These are phyloP conservation scores for Latrodectus elegans DNA, from an alignment of 2,888 invertebrate species.

Conservation along the genomic window DNA sequence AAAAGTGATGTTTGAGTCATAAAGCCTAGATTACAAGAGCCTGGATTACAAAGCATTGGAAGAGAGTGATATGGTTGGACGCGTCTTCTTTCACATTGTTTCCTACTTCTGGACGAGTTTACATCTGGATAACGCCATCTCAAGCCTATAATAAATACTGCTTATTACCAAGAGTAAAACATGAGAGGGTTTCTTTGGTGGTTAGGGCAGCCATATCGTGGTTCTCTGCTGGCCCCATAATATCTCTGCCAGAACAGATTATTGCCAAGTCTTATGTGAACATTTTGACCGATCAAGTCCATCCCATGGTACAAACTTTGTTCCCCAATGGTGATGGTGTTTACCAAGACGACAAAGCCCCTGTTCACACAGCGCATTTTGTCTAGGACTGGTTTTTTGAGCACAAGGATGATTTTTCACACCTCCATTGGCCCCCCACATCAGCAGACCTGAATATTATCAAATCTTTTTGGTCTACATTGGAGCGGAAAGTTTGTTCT, in stretches of 20 bases:
- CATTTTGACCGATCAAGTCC: no score
- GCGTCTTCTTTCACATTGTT: no score
- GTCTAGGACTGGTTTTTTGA: conserved; percentile 29
- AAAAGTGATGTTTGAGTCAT: conserved; percentile 10
- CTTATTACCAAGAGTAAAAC: neutral
- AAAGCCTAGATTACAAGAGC: neutral
- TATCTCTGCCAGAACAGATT: no score
- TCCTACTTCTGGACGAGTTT: no score
- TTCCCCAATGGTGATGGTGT: no score
- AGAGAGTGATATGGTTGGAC: neutral
- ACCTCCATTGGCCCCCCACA: conserved; percentile 12
- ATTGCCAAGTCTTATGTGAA: neutral
- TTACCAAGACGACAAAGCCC: no score
- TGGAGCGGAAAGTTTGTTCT: conserved; percentile 12
- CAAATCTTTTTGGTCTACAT: conserved; percentile 15
- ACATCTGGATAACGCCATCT: no score
- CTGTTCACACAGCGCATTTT: conserved; percentile 4
- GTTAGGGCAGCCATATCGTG: no score
- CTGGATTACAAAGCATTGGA: neutral
- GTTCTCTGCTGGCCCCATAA: no score
- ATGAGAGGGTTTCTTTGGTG: neutral
- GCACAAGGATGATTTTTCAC: conserved; percentile 21
- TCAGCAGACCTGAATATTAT: conserved; percentile 19
- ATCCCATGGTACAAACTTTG: neutral
- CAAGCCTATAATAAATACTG: no score